Base-by-base conservation (phyloP, 92 coral and sea anemone species). In the Epizoanthus fatuus region DNA sequence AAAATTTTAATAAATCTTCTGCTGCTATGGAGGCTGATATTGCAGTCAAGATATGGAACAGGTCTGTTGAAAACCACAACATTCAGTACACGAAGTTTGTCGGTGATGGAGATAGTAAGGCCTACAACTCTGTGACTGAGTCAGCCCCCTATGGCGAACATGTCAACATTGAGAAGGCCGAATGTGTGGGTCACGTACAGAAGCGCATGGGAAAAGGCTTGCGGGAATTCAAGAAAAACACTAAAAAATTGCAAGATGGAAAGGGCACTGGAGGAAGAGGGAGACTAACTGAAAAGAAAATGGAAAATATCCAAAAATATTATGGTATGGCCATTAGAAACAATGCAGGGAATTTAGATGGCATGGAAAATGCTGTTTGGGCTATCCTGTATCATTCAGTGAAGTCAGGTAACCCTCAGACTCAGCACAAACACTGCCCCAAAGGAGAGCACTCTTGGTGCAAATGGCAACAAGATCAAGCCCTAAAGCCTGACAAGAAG, bases 21-120 rank as follows among this genome's bases (percentile, higher is more conserved):
- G 72, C 72, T 67, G 47, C 72, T 25, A 67, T 67, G 72, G 72
- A 67, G 72, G 52, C 72, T 38, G 72, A 67, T 67, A 67, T 35
- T 8, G 72, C 72, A 6, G 52, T 67, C 16, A 67, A 67, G 51
- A 67, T 67, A 38, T 67, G 52, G 49, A 67, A 67, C 22, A 15
- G 72, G 25, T 39, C 72, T 11, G 20, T 67, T 16, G 52, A 67
- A 67, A 67, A 1, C 47, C 52, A 67, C 52, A 59, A 67, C 52
- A 67, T 38, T n/a, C 37, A 35, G 40, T 37, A 67, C 17, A 38
- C 7, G 3, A 67, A 67, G 72, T 67, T 37, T 67, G 72, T 67
- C 19, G 51, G 72, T 16, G 49, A 67, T 67, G 72, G 73, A 67
- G 47, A 44, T 2, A 44, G 47, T 44, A 44, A 44, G 47, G 47